Base-by-base conservation (phyloP, 2,888 invertebrate genomes). In the Pyrrhosoma nymphula region DNA sequence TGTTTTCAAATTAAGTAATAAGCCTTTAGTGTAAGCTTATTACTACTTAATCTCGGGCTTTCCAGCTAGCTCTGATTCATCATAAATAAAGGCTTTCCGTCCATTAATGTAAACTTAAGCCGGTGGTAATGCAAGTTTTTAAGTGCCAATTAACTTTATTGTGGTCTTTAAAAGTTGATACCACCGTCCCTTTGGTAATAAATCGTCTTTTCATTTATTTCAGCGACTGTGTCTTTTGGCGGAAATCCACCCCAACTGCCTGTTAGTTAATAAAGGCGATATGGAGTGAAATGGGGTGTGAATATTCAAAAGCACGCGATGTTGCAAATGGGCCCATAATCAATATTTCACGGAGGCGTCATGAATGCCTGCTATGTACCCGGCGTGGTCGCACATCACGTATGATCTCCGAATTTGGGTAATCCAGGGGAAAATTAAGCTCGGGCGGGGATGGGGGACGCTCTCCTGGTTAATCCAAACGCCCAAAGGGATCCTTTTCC, bases 341-440 rank as follows among this genome's bases (percentile, higher is more conserved):
- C 91, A 39, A 91, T 63, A 63, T 60, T 91, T 91, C 90, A 56
- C 30, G 90, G 56, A 56, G n/a, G 56, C 14, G 90, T 56, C 63
- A 26, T 47, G 69, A 47, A 47, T 69, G 26, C 69, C 47, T 26
- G 63, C 16, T 23, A 14, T 39, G 35, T n/a, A 16, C 35, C 56
- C 60, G 56, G 35, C n/a, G 35, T 35, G 30, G 56, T 39, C 26
- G 63, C 60, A 20, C 56, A 91, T 91, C 56, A 14, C 39, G 60
- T 63, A 35, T 69, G n/a, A 93, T 93, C 69, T 93, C 75, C 63
- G 93, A 93, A 93, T 69, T 30, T 93, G 35, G 56, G 93, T 93
- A 93, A 93, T 93, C 75, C 69, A 26, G 35, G 39, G 69, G 69
- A 93, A 69, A 69, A 93, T 93, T 75, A 93, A 75, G 69, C 93